phyloP scores from a whole-genome alignment of 2,113 vertebrate species.

The Orthonyx spaldingii region DNA sequence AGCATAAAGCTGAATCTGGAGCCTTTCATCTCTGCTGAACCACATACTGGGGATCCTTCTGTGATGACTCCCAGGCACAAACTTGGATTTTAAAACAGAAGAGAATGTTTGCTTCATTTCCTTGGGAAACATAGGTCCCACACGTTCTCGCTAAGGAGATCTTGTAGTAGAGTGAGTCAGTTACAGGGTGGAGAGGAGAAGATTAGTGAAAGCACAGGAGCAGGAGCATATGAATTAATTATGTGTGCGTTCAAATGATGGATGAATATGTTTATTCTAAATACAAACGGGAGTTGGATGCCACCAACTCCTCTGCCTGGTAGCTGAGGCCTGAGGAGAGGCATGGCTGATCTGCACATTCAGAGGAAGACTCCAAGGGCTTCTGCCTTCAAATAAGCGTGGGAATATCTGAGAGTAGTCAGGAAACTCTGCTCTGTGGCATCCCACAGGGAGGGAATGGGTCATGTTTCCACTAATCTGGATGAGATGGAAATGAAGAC shows the following conservation, averaged over 20 bases:
- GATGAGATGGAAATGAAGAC: slow-evolving; percentile 34
- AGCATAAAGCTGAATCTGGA: neutral
- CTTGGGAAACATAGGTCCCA: slow-evolving; percentile 18
- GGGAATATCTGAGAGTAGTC: slow-evolving; percentile 17
- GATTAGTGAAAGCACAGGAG: neutral
- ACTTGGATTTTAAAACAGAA: neutral
- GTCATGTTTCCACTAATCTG: slow-evolving; percentile 23
- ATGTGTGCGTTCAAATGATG: neutral
- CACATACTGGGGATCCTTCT: neutral
- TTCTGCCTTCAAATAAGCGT: neutral
- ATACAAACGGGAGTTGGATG: neutral
- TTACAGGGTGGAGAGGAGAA: neutral
- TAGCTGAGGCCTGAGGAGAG: neutral
- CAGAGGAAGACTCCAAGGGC: neutral
- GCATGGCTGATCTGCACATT: neutral
- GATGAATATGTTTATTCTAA: slow-evolving; percentile 43
- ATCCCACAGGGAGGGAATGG: slow-evolving; percentile 12
- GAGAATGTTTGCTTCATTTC: slow-evolving; percentile 23
- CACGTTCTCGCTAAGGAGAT: neutral
- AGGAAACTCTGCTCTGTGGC: neutral
- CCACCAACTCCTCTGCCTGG: neutral
- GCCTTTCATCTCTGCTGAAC: neutral
- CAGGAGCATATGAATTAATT: neutral
- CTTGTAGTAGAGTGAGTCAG: slow-evolving; percentile 6
- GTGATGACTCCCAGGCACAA: neutral